These are phyloP conservation scores for Diacarnus erythraeanus DNA, from an alignment of 37 sponge, comb jelly and placozoan species.

Conservation along the genomic window DNA sequence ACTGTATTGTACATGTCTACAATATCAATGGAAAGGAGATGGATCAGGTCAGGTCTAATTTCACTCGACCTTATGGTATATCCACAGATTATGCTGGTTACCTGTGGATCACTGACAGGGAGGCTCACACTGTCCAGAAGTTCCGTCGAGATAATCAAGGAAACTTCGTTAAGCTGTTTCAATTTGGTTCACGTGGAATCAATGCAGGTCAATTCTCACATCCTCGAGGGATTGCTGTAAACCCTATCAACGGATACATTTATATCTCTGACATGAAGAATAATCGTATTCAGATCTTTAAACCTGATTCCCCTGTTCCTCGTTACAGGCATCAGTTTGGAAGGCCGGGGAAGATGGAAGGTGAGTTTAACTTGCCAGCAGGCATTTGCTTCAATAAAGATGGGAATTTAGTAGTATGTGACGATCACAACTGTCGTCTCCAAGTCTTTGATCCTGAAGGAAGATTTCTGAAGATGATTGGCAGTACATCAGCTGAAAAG, in stretches of 20 bases:
- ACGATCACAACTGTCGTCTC: constrained; percentile 61
- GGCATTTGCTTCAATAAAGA: constrained; percentile 48
- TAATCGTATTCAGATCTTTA: constrained; percentile 65
- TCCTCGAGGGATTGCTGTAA: constrained; percentile 63
- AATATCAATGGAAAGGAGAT: constrained; percentile 14
- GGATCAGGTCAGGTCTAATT: constrained; percentile 26
- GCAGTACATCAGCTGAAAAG: constrained; percentile 20
- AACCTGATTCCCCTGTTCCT: background rate
- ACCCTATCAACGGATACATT: constrained; percentile 35
- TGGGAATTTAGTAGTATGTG: constrained; percentile 55
- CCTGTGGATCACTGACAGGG: constrained; percentile 66
- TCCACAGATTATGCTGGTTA: constrained; percentile 18
- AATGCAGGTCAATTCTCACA: constrained; percentile 46
- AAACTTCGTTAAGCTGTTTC: constrained; percentile 35
- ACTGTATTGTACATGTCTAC: constrained; percentile 31
- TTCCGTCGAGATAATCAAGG: constrained; percentile 11
- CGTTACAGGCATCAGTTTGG: constrained; percentile 36
- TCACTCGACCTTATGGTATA: constrained; percentile 56
- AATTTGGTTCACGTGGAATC: constrained; percentile 43
- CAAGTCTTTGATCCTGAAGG: constrained; percentile 55
- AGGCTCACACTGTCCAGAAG: constrained; percentile 67
- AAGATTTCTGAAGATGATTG: constrained; percentile 9
- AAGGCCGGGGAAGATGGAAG: constrained; percentile 22
- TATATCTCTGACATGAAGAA: constrained; percentile 77
- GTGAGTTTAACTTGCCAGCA: constrained; percentile 49